phyloP scores from a whole-genome alignment of 2,888 invertebrate species.

The Caradrina kadenii region DNA sequence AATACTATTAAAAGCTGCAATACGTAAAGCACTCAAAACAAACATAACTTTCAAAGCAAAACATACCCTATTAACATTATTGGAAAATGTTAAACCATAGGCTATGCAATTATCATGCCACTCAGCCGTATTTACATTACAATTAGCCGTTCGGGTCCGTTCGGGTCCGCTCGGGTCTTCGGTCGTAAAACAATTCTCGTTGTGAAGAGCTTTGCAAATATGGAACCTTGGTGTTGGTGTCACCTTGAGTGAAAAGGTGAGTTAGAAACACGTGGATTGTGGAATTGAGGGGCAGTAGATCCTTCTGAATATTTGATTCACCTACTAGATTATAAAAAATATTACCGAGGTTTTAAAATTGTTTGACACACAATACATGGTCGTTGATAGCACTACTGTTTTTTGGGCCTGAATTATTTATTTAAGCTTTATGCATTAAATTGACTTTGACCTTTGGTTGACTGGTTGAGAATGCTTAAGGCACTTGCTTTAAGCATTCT shows the following conservation, averaged over 20 bases:
- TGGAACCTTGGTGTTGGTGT: constrained; percentile 50
- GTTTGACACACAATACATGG: too few relatives aligned
- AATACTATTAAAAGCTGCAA: not conserved
- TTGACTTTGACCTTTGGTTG: too few relatives aligned
- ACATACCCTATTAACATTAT: constrained; percentile 27
- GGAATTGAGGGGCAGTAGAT: constrained; percentile 15
- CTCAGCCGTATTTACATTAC: constrained; percentile 56
- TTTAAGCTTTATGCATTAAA: too few relatives aligned
- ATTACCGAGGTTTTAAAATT: too few relatives aligned
- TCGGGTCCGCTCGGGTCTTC: constrained; percentile 31
- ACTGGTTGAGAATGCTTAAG: too few relatives aligned
- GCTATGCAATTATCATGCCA: constrained; percentile 31
- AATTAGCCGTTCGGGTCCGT: constrained; percentile 44
- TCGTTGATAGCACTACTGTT: too few relatives aligned
- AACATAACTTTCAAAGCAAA: constrained; percentile 7
- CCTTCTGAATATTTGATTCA: not conserved
- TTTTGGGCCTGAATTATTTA: too few relatives aligned
- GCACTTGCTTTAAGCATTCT: too few relatives aligned
- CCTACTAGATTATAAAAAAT: too few relatives aligned
- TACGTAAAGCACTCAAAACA: constrained; percentile 11
- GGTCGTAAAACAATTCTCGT: constrained; percentile 56
- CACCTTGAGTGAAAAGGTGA: constrained; percentile 52
- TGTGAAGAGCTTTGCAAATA: constrained; percentile 68
- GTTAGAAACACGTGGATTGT: not conserved
- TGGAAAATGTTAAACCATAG: constrained; percentile 32